Base-by-base conservation (phyloP, 2,797 vertebrate species). In the Ptychobarbus kaznakovi region DNA sequence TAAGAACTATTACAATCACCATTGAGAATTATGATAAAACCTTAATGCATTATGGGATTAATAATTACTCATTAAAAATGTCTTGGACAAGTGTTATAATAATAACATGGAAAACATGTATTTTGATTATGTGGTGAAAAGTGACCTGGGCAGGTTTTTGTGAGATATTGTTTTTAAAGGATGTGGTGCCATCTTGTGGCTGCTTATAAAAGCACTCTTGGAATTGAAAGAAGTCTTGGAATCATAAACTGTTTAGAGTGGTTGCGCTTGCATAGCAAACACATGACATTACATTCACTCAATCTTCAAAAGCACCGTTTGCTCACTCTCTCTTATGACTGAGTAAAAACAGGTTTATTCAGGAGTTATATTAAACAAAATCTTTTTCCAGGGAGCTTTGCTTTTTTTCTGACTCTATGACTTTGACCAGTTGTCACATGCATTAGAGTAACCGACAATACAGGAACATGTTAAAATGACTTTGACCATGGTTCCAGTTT, bases 151-250 rank as follows among this genome's bases (percentile, higher is more conserved):
- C 16, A 35, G 5, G 25, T 66, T 65, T 61, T 79, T 79, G 22
- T 42, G 40, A 44, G 61, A 49, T 13, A 20, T 49, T 49, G 15
- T 18, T 72, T 68, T 38, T 75, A 70, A 25, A 63, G 65, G 7
- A 44, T 79, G 9, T 82, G 46, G 46, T 66, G 89, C 86, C 86
- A 87, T 81, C 89, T 86, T 76, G 89, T 87, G 89, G 87, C 22
- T 11, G 13, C 28, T 73, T 8, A 46, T 25, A 35, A 22, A 77
- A 73, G 18, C 25, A 20, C 38, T 58, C n/a, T 40, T 66, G 13
- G 58, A 68, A 78, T 42, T 35, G 6, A 2, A 44, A 66, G 38
- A 40, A 28, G 42, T 70, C 3, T 61, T 75, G 18, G 4, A 65
- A 49, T n/a, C 12, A 61, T 49, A 78, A 44, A 70, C 12, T 51